phyloP scores from a whole-genome alignment of 2,113 vertebrate species.

The Vidua chalybeata region DNA sequence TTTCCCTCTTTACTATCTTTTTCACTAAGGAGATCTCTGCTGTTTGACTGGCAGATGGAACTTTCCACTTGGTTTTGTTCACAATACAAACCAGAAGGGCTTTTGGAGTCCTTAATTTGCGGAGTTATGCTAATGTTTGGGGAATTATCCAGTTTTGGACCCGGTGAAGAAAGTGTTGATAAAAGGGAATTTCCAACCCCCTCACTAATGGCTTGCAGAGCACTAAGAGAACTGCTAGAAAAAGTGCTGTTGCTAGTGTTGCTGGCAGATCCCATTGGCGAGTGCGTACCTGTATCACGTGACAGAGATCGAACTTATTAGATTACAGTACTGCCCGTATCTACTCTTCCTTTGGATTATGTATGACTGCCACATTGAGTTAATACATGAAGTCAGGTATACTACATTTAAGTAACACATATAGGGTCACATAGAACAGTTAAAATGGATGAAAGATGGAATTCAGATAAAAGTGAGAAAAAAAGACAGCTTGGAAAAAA shows the following conservation, averaged over 20 bases:
- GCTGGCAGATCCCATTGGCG: constrained; percentile 85
- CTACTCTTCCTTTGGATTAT: neutral
- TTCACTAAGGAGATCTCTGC: constrained; percentile 74
- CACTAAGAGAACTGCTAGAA: constrained; percentile 96
- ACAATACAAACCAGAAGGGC: constrained; percentile 81
- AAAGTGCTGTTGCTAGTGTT: constrained; percentile 79
- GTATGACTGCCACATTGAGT: neutral
- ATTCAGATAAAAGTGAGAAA: neutral
- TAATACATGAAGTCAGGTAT: neutral
- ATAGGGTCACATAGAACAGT: neutral
- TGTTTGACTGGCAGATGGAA: constrained; percentile 85
- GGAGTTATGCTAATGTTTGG: constrained; percentile 85
- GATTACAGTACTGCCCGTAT: neutral
- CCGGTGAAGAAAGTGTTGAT: constrained; percentile 89
- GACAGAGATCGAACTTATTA: neutral
- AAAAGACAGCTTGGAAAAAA: neutral
- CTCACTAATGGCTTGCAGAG: constrained; percentile 97
- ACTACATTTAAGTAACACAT: neutral
- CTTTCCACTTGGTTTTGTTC: constrained; percentile 85
- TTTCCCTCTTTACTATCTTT: constrained; percentile 81
- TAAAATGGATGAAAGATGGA: neutral
- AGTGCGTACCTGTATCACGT: constrained; percentile 83
- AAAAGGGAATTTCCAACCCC: constrained; percentile 92
- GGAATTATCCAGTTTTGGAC: constrained; percentile 88
- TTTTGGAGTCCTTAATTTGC: constrained; percentile 86